Base-by-base conservation (phyloP, 2,797 vertebrate genomes). In the Rachycentron canadum region DNA sequence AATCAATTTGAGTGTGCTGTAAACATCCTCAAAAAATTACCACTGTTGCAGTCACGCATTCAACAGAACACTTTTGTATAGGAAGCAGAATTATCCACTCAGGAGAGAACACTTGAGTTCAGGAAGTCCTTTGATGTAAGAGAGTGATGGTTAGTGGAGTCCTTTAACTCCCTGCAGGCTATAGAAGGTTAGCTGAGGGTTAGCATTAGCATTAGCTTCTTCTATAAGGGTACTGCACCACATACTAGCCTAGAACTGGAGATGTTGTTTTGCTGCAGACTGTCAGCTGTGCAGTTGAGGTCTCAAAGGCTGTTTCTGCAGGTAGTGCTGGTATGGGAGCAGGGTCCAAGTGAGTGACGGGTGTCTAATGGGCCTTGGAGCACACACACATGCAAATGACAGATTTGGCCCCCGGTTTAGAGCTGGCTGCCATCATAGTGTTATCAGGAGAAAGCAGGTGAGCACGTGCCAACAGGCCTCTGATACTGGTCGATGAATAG, bases 231-330 rank as follows among this genome's bases (percentile, higher is more conserved):
- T 10, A 11, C 34, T 55, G 8, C 65, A 53, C 23, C 49, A 34
- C 45, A 63, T 13, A 30, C 25, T 5, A 34, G 47, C 36, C 16
- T 32, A 25, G 47, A 71, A 61, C 82, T 61, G 73, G 38, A 61
- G 79, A 58, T 73, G 86, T 81, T 92, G 82, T 89, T 83, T 73
- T 87, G 79, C 43, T 63, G 65, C 73, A 6, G 68, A 87, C 84
- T 91, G 83, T 91, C 88, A 92, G 85, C 87, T 82, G 77, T 73
- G 81, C 88, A 94, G 93, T 91, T 94, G 92, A 83, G 49, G 69
- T 81, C 82, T 25, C 9, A 78, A 61, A 63, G 61, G 66, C 64
- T 68, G 66, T 84, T 64, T 72, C 40, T 84, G 60, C 56, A 23
- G 55, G 61, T 67, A n/a, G 63, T 40, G 21, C 36, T 43, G 28